Percentiles rank a stretch among this genome's conserved stretches.
These are phyloP conservation scores for Macrotus californicus DNA, from an alignment of 2,113 vertebrate species.

Conservation along the genomic window DNA sequence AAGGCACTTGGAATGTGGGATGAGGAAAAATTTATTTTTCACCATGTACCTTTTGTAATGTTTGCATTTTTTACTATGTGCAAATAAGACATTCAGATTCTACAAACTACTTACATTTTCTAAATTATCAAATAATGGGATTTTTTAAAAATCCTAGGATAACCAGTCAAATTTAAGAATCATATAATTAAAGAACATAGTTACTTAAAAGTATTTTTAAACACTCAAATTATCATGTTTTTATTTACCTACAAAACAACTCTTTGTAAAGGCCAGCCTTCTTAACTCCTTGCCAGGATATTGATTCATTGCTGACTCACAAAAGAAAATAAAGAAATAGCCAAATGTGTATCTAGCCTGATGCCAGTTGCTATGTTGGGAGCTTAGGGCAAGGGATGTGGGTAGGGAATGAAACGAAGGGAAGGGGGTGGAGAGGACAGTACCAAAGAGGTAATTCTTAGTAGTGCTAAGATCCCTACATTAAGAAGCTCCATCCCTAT, in stretches of 20 bases:
- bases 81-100: constrained; percentile 28
- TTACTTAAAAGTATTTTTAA: not conserved
- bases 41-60: not conserved
- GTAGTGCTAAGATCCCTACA: not conserved
- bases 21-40: not conserved
- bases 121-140: not conserved
- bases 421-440: not conserved
- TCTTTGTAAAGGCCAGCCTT: constrained; percentile 8
- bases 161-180: constrained; percentile 25
- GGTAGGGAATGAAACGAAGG: not conserved
- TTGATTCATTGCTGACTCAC: constrained; percentile 53
- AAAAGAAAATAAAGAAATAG: constrained; percentile 28
- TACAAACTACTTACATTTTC: not conserved
- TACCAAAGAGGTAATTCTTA: not conserved
- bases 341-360: not conserved
- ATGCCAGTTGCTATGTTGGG: not conserved
- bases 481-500: not conserved
- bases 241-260: constrained; percentile 26
- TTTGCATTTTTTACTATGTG: not conserved
- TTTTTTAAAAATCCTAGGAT: constrained; percentile 21
- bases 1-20: not conserved
- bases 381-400: not conserved
- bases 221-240: not conserved
- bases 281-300: constrained; percentile 14
- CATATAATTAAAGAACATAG: not conserved